These are phyloP conservation scores for Caenorhabditis uteleia DNA, from an alignment of 2,888 invertebrate species.

Conservation along the genomic window DNA sequence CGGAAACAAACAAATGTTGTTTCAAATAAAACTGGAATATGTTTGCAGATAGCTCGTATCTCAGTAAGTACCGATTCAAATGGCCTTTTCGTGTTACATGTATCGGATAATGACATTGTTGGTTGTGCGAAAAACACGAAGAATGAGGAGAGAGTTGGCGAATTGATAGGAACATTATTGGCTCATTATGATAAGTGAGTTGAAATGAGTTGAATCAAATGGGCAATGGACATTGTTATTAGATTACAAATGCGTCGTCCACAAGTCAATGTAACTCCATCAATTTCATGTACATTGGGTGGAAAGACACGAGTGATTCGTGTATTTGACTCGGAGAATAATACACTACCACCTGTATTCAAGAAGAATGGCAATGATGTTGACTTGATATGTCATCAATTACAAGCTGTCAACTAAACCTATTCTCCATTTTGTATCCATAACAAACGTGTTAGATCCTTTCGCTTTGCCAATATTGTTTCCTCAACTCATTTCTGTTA, in stretches of 20 bases:
- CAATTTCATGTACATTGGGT: conserved; percentile 70
- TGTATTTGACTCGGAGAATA: conserved; percentile 57
- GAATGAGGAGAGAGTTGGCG: conserved; percentile 71
- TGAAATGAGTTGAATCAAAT: too few species aligned
- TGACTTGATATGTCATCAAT: conserved; percentile 56
- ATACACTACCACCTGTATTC: conserved; percentile 49
- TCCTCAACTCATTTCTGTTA: background rate
- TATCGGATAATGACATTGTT: conserved; percentile 72
- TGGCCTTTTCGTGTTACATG: conserved; percentile 71
- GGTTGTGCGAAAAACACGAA: conserved; percentile 69
- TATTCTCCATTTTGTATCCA: conserved; percentile 1
- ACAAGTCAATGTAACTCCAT: conserved; percentile 68
- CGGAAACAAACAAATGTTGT: too few species aligned
- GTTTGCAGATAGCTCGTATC: conserved; percentile 70
- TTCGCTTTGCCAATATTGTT: background rate
- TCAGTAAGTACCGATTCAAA: conserved; percentile 71
- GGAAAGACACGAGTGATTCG: conserved; percentile 69
- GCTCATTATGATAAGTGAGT: conserved; percentile 69
- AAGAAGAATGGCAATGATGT: conserved; percentile 60
- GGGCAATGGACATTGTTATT: conserved; percentile 7
- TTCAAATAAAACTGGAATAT: too few species aligned
- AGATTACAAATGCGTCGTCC: conserved; percentile 42
- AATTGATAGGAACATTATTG: conserved; percentile 71
- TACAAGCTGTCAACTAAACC: conserved; percentile 30
- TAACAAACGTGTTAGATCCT: background rate